These are phyloP conservation scores for Hirudo medicinalis DNA, from an alignment of 1,140 invertebrate species.

Conservation along the genomic window DNA sequence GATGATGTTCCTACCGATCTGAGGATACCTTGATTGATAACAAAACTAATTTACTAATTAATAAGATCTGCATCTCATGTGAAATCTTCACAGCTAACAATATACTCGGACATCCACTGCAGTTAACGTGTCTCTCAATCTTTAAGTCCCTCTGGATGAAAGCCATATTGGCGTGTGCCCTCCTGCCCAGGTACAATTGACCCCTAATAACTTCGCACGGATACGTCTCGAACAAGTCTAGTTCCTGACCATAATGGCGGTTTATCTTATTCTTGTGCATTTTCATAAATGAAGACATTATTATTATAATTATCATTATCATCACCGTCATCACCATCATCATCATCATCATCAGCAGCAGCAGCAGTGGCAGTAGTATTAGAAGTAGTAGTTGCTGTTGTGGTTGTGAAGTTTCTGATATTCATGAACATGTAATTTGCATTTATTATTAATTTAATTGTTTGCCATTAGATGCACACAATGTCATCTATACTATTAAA, in stretches of 20 bases:
- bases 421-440: not conserved
- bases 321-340: too few relatives aligned
- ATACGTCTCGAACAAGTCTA: not conserved
- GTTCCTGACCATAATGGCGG: not conserved
- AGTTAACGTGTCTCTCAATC: slow-evolving; percentile 1
- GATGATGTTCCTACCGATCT: not conserved
- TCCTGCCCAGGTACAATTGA: slow-evolving; percentile 1
- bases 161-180: not conserved
- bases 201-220: not conserved
- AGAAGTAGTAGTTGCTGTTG: too few relatives aligned
- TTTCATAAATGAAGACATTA: not conserved
- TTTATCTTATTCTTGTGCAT: not conserved
- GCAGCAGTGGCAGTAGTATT: too few relatives aligned
- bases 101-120: slow-evolving; percentile 2
- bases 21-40: not conserved
- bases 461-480: too few relatives aligned
- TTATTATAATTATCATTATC: not conserved
- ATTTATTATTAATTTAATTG: too few relatives aligned
- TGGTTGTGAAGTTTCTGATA: not conserved
- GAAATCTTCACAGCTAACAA: not conserved
- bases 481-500: too few relatives aligned
- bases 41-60: not conserved
- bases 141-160: slow-evolving; percentile 1
- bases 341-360: too few relatives aligned
- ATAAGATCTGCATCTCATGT: not conserved